Conservation (phyloP, 2,888 invertebrate species). For the Bombyx huttoni region DNA sequence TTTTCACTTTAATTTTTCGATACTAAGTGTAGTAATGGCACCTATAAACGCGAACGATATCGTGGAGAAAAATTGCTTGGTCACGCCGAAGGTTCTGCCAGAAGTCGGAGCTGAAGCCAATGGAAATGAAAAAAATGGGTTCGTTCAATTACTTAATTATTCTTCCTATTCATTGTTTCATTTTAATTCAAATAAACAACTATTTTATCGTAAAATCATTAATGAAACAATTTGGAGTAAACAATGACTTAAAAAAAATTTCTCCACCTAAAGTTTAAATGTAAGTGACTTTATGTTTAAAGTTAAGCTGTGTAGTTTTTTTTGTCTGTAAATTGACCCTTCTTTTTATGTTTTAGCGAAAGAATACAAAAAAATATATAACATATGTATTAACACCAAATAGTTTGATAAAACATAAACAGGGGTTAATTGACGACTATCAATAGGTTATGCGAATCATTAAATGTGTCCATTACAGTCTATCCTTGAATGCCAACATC, state of each 20-base stretch:
- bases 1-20: conserved; percentile 15
- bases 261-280: too few species aligned
- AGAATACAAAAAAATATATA: not conserved
- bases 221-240: too few species aligned
- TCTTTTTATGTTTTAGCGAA: too few species aligned
- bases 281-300: too few species aligned
- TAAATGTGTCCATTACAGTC: not conserved
- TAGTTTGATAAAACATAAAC: conserved; percentile 11
- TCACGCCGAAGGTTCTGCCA: conserved; percentile 45
- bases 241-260: too few species aligned
- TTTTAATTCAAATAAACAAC: not conserved
- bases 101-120: conserved; percentile 53
- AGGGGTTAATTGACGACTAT: conserved; percentile 14
- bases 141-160: not conserved
- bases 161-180: too few species aligned
- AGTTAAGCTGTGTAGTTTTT: too few species aligned
- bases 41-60: conserved; percentile 48
- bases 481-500: not conserved
- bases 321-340: too few species aligned
- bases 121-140: conserved; percentile 9
- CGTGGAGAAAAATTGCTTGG: conserved; percentile 31
- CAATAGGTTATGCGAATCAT: conserved; percentile 8
- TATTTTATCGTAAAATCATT: too few species aligned
- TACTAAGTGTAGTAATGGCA: conserved; percentile 49
- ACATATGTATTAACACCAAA: not conserved